Base-by-base conservation (phyloP, 2,113 vertebrate species). In the Pandion haliaetus region DNA sequence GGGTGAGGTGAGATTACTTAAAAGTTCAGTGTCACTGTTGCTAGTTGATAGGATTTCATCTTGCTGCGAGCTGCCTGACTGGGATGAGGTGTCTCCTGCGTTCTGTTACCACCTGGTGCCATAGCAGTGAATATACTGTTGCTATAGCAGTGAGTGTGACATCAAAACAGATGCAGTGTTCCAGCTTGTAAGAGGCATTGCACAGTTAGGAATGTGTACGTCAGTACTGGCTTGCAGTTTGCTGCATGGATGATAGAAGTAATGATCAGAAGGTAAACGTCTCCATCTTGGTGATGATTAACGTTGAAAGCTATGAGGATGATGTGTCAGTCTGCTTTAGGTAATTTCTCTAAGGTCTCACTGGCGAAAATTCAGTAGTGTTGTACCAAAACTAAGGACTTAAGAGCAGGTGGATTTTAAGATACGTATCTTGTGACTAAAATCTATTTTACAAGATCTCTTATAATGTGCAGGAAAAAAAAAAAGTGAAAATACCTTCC, bases 51-150 rank as follows among this genome's bases (percentile, higher is more conserved):
- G 23, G 14, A 7, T 16, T 1, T 54, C 0, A 0, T 31, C 32
- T 5, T 15, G 10, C 16, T 24, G 2, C 4, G 19, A 6, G 19
- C 12, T 9, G 42, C 1, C 0, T 11, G 31, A 8, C 7, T 6
- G 1, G 31, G 34, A 2, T 9, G 32, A 7, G 8, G 0, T 20
- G 11, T 13, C 4, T 9, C 3, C 0, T 24, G 42, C 4, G 2
- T 36, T 17, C 42, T 10, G 3, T 9, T 20, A 0, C 14, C 4
- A 3, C 3, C 9, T 26, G 42, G 82, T 50, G n/a, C 55, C 8
- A 0, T 7, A 40, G 77, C 7, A 42, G 23, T 4, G 15, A 32
- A 10, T 25, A 13, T 38, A 0, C 38, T 58, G 82, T 92, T 58
- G 59, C 81, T 61, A 13, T 28, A 55, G 66, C 3, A 62, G 52